phyloP scores from a whole-genome alignment of 2,113 vertebrate genomes.

The Motacilla tschutschensis region DNA sequence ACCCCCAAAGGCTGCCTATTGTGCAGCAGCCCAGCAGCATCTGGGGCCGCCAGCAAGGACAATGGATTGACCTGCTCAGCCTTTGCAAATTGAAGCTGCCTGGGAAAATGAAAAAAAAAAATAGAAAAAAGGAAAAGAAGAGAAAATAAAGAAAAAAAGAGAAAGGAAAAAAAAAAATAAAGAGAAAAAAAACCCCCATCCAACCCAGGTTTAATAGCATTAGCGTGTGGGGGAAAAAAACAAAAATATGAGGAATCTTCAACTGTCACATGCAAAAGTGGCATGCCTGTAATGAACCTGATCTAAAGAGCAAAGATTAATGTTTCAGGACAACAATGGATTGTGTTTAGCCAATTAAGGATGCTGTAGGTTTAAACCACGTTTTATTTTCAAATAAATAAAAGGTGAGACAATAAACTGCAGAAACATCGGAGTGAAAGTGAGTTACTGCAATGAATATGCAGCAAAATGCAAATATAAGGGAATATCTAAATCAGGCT shows the following conservation, averaged over 20 bases:
- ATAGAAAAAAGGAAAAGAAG: no score
- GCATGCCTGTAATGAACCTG: neutral
- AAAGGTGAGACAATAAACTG: neutral
- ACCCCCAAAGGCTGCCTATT: slow-evolving; percentile 52
- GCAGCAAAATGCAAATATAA: neutral
- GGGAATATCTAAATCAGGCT: neutral
- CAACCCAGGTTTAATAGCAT: neutral
- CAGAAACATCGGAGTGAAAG: neutral
- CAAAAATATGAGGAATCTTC: neutral
- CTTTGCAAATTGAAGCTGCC: slow-evolving; percentile 29
- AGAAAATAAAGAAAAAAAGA: neutral
- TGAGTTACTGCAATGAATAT: neutral
- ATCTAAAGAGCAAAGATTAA: neutral
- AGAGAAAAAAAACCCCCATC: no score
- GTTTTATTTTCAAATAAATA: neutral
- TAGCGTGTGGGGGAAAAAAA: neutral
- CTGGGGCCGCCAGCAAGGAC: slow-evolving; percentile 58
- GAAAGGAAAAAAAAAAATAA: neutral
- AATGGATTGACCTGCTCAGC: slow-evolving; percentile 58
- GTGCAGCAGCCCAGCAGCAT: slow-evolving; percentile 38
- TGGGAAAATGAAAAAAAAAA: neutral
- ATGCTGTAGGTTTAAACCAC: neutral
- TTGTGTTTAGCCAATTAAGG: neutral
- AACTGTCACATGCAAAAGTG: neutral
- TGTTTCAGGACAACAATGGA: neutral